Percentiles rank a stretch among this genome's conserved stretches.
These are phyloP conservation scores for Rhinophrynus dorsalis DNA, from an alignment of 2,797 vertebrate species.

Conservation along the genomic window DNA sequence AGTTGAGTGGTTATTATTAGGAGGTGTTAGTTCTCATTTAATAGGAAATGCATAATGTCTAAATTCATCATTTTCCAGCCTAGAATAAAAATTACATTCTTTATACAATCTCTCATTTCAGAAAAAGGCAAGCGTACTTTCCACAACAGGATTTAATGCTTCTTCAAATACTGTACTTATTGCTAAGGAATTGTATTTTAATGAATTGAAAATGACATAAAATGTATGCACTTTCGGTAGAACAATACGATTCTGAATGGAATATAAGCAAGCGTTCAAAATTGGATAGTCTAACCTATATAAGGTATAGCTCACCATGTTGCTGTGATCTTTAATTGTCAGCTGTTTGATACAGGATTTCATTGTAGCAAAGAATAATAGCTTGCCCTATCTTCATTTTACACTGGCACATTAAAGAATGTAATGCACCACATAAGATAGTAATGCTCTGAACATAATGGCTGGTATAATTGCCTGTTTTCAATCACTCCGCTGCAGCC, in stretches of 20 bases:
- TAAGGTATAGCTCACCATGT: background rate
- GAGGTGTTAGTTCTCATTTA: too few relatives aligned
- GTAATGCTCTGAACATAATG: conserved; percentile 37
- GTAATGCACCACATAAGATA: conserved; percentile 47
- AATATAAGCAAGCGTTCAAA: background rate
- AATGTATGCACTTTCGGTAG: conserved; percentile 16
- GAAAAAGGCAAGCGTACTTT: background rate
- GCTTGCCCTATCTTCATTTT: conserved; percentile 41
- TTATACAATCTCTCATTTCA: background rate
- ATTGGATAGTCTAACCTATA: conserved; percentile 5
- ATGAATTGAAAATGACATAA: conserved; percentile 33
- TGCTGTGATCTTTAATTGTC: conserved; percentile 44
- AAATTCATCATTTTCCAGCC: background rate
- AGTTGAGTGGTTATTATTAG: too few relatives aligned
- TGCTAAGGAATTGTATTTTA: conserved; percentile 31
- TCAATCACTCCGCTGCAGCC: conserved; percentile 39
- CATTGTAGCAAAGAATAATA: conserved; percentile 47
- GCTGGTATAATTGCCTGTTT: conserved; percentile 43
- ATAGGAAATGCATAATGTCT: background rate
- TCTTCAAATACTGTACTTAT: background rate
- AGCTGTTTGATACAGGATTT: conserved; percentile 44
- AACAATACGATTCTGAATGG: conserved; percentile 5
- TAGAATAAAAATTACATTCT: background rate
- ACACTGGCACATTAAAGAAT: conserved; percentile 47
- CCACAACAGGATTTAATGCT: background rate